A percentile compares a stretch with the other conserved stretches of the same genome.
Conservation (phyloP, 2,113 vertebrate genomes). For the Protobothrops flavoviridis region DNA sequence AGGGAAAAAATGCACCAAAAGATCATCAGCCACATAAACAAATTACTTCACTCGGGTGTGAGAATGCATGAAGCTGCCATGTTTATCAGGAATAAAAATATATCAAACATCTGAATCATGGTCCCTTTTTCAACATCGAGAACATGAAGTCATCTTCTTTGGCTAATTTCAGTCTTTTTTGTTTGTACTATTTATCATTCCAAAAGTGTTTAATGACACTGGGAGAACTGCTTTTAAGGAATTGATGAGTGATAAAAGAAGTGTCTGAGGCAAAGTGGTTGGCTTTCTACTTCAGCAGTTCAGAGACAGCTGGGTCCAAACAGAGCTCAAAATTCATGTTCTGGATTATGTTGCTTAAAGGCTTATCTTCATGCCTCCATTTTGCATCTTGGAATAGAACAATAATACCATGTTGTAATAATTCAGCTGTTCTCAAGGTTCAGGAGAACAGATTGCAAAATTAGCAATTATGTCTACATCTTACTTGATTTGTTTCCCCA, state of each 20-base stretch:
- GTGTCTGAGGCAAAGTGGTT: not conserved
- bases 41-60: not conserved
- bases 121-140: not conserved
- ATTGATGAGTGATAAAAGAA: constrained; percentile 16
- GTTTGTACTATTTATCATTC: constrained; percentile 11
- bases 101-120: not conserved
- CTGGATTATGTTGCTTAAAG: not conserved
- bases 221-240: not conserved
- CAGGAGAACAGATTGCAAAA: not conserved
- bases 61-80: constrained; percentile 10
- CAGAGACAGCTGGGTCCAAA: not conserved
- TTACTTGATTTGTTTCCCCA: not conserved
- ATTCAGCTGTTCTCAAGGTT: not conserved
- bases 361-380: not conserved
- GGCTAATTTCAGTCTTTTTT: constrained; percentile 2
- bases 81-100: constrained; percentile 10
- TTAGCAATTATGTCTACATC: not conserved
- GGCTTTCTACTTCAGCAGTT: not conserved
- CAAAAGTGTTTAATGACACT: constrained; percentile 10
- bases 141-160: constrained; percentile 17
- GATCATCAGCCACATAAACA: not conserved
- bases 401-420: not conserved
- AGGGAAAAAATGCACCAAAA: not conserved
- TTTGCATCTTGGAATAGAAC: not conserved
- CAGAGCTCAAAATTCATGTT: not conserved